phyloP scores from a whole-genome alignment of 2,888 invertebrate genomes.

The Tetragonisca angustula region DNA sequence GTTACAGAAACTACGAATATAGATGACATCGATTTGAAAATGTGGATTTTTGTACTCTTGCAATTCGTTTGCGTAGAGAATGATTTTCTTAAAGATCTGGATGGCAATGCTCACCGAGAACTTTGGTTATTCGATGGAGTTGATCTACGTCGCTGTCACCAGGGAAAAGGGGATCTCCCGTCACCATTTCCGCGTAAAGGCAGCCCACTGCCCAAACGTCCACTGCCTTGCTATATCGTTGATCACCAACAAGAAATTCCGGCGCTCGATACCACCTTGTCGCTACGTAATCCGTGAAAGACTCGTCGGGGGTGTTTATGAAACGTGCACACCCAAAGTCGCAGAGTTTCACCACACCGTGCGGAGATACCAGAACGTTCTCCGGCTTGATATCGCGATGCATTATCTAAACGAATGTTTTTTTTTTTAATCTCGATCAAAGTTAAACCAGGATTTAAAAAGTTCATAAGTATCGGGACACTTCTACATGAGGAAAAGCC shows the following conservation, averaged over 20 bases:
- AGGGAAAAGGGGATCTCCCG: slow-evolving; percentile 93
- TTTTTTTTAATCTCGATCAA: background rate
- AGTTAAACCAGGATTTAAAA: background rate
- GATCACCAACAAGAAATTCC: slow-evolving; percentile 93
- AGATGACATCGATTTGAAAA: too few relatives aligned
- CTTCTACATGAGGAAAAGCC: background rate
- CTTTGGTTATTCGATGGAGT: slow-evolving; percentile 91
- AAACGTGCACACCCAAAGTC: slow-evolving; percentile 95
- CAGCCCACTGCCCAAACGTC: slow-evolving; percentile 96
- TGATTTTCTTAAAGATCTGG: too few relatives aligned
- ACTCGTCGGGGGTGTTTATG: slow-evolving; percentile 89
- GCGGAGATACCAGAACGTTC: slow-evolving; percentile 92
- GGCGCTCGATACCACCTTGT: slow-evolving; percentile 96
- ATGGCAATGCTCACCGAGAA: slow-evolving; percentile 86
- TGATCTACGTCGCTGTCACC: slow-evolving; percentile 96
- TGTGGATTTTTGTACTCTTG: too few relatives aligned
- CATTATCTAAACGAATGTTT: slow-evolving; percentile 87
- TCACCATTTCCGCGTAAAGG: slow-evolving; percentile 93
- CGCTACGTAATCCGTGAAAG: slow-evolving; percentile 95
- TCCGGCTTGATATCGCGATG: slow-evolving; percentile 96
- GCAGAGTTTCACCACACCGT: slow-evolving; percentile 94
- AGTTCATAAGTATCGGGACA: background rate
- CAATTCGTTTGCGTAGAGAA: too few relatives aligned
- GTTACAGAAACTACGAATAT: too few relatives aligned
- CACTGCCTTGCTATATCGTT: slow-evolving; percentile 89